phyloP scores from a whole-genome alignment of 1,140 invertebrate genomes.

The Panagrolaimus sp. region DNA sequence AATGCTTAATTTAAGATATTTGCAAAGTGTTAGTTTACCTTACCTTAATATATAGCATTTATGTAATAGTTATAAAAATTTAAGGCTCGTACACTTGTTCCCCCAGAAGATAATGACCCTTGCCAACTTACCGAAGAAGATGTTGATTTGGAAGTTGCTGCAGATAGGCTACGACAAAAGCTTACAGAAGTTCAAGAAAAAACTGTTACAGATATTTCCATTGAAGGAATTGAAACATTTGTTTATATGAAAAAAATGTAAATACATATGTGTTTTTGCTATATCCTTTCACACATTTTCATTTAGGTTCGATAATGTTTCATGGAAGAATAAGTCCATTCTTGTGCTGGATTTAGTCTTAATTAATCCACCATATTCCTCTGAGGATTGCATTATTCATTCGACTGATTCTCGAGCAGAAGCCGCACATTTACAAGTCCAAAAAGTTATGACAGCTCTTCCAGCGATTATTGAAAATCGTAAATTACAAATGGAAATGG shows the following conservation, averaged over 20 bases:
- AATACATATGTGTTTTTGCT: neutral
- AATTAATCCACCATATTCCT: neutral
- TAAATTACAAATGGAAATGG: neutral
- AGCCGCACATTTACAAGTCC: neutral
- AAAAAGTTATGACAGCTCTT: neutral
- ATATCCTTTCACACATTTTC: too few relatives aligned
- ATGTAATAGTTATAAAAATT: neutral
- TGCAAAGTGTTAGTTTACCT: neutral
- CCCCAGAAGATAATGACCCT: neutral
- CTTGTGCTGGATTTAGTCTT: neutral
- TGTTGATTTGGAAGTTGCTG: neutral
- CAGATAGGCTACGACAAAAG: neutral
- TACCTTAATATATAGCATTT: neutral
- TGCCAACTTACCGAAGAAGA: neutral
- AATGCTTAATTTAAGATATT: neutral
- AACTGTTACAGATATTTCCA: neutral
- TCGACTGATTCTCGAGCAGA: neutral
- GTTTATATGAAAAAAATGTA: slow-evolving; percentile 10
- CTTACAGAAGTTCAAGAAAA: neutral
- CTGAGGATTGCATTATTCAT: neutral
- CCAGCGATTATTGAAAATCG: neutral
- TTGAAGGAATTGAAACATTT: slow-evolving; percentile 8
- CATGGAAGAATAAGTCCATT: slow-evolving; percentile 2
- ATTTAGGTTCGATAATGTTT: slow-evolving; percentile 4
- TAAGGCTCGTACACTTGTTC: neutral